Base-by-base conservation (phyloP, 2,797 vertebrate species). In the Lophura swinhoii region DNA sequence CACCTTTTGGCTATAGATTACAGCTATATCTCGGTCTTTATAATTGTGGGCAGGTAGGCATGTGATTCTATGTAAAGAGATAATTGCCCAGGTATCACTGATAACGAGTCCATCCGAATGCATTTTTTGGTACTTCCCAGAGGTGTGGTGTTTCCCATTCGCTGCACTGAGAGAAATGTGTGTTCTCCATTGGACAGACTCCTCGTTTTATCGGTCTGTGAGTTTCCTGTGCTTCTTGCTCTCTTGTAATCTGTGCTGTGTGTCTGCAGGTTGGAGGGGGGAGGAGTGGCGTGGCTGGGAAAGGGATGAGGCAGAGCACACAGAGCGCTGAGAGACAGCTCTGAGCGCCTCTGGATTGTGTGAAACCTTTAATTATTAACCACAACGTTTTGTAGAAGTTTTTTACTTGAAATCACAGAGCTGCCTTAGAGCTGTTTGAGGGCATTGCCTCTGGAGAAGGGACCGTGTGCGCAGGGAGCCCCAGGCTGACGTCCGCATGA, bases 1-100 rank as follows among this genome's bases (percentile, higher is more conserved):
- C 97, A 94, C 96, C 94, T 97, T 95, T 96, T 97, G 94, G 91
- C 95, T 95, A 69, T 46, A 95, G 96, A 97, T 97, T 96, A 91
- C 71, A 79, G 94, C 97, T 84, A 89, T 97, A 96, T 97, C 97
- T 97, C 91, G 96, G 90, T 74, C 89, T 87, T 71, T 78, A 23
- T 97, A 97, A 97, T 86, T 97, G 93, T 88, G 85, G 96, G 92
- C 95, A 93, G 95, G 94, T 93, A 86, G 59, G 37, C 70, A 69
- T 87, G 90, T 78, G 94, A 88, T 93, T 91, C 90, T 46, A 2
- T 1, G 5, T 78, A 84, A 77, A 71, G 76, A 93, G 94, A 93
- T 69, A 60, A 94, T 96, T 95, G 90, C 84, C 87, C 64, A 6
- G 22, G 2, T 31, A 8, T 10, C 60, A 46, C 37, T 86, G 91